Base-by-base conservation (phyloP, 2,113 vertebrate genomes). In the Pterophyllum scalare region DNA sequence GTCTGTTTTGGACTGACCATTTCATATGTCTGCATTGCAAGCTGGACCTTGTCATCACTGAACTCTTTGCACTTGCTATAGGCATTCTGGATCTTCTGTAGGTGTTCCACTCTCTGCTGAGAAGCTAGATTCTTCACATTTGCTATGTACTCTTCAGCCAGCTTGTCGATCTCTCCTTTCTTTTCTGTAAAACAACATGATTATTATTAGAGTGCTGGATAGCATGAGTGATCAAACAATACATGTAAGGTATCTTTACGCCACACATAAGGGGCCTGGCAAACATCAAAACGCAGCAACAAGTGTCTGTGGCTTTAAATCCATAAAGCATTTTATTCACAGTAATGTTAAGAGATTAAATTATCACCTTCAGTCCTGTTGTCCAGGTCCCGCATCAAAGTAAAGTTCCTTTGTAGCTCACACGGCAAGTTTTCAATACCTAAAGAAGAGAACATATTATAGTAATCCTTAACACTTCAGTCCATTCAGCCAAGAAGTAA, bases 11-110 rank as follows among this genome's bases (percentile, higher is more conserved):
- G 33, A 72, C 97, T 96, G 79, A 99, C 98, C 98, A 99, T 99
- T 95, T 99, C 98, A 0, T 99, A 99, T 0, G 98, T 99, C 96
- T 99, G 98, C 98, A 99, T 99, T 87, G 98, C 98, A 80, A 99
- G 97, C 93, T 99, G 98, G 79, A 99, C 98, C 90, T 99, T 99
- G 89, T 99, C 98, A 0, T 99, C 98, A 0, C 98, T 99, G 95
- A 99, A 99, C 89, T 99, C 98, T 88, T 96, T 98, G 67, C 98
- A 99, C 85, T 97, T 98, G 95, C 94, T 97, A 92, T 98, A 99
- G 75, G 98, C 98, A 1, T 88, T 96, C 75, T 99, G 97, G 81
- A 99, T 99, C 93, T 97, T 98, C 95, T 97, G 97, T 75, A 99
- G 96, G 81, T 97, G 98, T 65, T 98, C 97, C 89, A 98, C 97